Evolutionary conservation across 1,140 invertebrate genomes (phyloP).

Genomic region (Cyphomyrmex costatus): DNA sequence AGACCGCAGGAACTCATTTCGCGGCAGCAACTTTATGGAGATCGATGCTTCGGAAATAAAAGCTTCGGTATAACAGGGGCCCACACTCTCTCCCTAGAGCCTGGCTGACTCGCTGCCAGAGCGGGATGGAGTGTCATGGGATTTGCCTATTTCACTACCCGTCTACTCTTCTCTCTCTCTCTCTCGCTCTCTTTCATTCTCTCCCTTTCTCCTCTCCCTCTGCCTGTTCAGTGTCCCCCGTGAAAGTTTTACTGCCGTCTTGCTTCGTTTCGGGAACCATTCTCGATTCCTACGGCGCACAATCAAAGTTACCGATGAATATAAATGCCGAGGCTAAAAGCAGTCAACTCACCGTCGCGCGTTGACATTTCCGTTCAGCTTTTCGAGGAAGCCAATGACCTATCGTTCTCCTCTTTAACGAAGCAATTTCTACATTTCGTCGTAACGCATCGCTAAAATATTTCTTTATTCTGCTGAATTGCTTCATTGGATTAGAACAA

Average conservation of each 20-base stretch:
- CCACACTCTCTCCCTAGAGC: conserved; percentile 42
- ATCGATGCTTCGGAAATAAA: conserved; percentile 75
- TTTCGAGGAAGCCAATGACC: conserved; percentile 47
- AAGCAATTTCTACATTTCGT: background rate
- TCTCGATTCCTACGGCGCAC: conserved; percentile 56
- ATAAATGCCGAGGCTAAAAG: conserved; percentile 72
- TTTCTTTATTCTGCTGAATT: background rate
- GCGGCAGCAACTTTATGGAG: conserved; percentile 71
- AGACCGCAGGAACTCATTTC: conserved; percentile 68
- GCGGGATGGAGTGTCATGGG: conserved; percentile 59
- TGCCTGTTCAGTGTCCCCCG: conserved; percentile 50
- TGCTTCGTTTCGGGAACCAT: conserved; percentile 57
- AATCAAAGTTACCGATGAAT: conserved; percentile 77
- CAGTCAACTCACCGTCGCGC: conserved; percentile 62
- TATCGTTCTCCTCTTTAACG: conserved; percentile 21
- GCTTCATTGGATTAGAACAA: background rate
- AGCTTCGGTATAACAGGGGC: conserved; percentile 58
- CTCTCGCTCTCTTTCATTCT: background rate
- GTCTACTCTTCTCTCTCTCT: background rate
- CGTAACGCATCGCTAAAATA: background rate
- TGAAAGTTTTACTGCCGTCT: conserved; percentile 54
- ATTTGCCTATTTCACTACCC: conserved; percentile 73
- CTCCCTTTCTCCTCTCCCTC: background rate
- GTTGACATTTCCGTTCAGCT: conserved; percentile 43
- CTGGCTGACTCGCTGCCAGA: conserved; percentile 51